phyloP scores from a whole-genome alignment of 2,888 invertebrate genomes.

The Acleris emargana region DNA sequence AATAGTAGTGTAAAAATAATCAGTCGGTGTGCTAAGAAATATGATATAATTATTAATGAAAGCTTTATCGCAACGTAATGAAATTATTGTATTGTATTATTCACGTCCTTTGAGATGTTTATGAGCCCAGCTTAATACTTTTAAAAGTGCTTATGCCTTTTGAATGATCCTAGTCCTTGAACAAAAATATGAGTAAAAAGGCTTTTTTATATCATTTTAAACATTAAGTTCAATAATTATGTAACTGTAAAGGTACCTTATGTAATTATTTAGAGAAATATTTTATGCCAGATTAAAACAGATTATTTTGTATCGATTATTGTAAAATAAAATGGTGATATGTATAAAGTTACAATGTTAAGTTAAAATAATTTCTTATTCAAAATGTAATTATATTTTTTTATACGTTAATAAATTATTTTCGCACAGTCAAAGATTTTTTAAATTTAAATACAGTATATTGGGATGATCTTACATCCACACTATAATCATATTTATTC shows the following conservation, averaged over 20 bases:
- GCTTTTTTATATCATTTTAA: constrained; percentile 10
- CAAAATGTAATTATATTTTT: constrained; percentile 27
- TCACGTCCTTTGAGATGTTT: constrained; percentile 2
- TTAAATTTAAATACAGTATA: not conserved
- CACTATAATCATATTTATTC: too few species aligned
- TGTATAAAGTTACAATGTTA: constrained; percentile 14
- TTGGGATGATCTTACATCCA: too few species aligned
- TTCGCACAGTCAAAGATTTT: constrained; percentile 12
- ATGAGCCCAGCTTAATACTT: constrained; percentile 23
- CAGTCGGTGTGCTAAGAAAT: too few species aligned
- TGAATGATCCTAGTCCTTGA: constrained; percentile 23
- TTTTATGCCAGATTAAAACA: constrained; percentile 14
- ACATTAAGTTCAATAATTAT: constrained; percentile 11
- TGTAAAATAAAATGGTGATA: constrained; percentile 18
- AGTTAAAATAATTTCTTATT: constrained; percentile 20
- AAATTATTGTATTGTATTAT: not conserved
- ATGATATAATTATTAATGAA: too few species aligned
- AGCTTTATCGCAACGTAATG: not conserved
- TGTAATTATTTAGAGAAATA: constrained; percentile 1
- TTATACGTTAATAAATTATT: constrained; percentile 36
- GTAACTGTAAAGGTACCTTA: constrained; percentile 6
- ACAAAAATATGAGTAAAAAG: constrained; percentile 11
- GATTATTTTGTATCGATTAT: constrained; percentile 14
- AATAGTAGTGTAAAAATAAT: too few species aligned
- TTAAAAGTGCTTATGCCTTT: constrained; percentile 13